These are phyloP conservation scores for Crotalus horridus DNA, from an alignment of 2,113 vertebrate genomes.

Conservation along the genomic window DNA sequence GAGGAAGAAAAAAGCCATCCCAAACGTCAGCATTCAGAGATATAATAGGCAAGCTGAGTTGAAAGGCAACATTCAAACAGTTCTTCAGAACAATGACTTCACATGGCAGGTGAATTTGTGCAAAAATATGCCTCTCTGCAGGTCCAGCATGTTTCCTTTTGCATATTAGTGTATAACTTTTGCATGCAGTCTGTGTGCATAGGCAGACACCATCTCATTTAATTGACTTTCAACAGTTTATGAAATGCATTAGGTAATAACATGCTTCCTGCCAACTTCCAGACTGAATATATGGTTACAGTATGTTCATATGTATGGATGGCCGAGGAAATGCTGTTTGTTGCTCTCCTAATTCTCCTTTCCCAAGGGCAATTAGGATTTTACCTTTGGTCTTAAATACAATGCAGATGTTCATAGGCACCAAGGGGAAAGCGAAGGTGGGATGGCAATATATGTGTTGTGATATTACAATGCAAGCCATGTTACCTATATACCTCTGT, in stretches of 20 bases:
- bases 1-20: slow-evolving; percentile 47
- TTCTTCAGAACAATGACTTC: slow-evolving; percentile 57
- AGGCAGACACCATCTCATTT: slow-evolving; percentile 1
- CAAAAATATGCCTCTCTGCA: neutral
- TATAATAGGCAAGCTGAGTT: slow-evolving; percentile 60
- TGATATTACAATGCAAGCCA: neutral
- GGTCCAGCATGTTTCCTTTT: slow-evolving; percentile 34
- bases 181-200: neutral
- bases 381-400: neutral
- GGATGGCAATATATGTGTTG: neutral
- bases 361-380: slow-evolving; percentile 10
- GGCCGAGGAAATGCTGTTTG: slow-evolving; percentile 15
- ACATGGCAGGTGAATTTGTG: slow-evolving; percentile 64
- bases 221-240: slow-evolving; percentile 38
- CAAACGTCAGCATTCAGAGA: slow-evolving; percentile 55
- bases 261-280: slow-evolving; percentile 20
- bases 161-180: slow-evolving; percentile 36
- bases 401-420: neutral
- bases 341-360: neutral
- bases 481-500: neutral
- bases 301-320: slow-evolving; percentile 15
- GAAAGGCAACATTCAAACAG: slow-evolving; percentile 56
- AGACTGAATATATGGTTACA: slow-evolving; percentile 7
- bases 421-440: neutral
- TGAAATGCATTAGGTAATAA: neutral